Evolutionary conservation across 2,113 vertebrate genomes (phyloP).

Genomic region (Catharus bicknelli): DNA sequence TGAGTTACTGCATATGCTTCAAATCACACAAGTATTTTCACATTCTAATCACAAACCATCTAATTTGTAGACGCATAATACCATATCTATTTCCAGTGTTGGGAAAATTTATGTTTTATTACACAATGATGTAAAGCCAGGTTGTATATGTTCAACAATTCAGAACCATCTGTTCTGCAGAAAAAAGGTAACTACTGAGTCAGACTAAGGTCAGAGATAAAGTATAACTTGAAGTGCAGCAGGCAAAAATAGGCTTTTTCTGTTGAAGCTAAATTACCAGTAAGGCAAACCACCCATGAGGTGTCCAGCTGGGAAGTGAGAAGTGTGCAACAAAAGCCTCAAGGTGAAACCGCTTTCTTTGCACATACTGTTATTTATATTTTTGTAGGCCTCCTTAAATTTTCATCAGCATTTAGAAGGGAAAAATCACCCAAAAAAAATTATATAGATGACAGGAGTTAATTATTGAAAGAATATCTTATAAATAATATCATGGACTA

Average conservation of each 20-base stretch:
- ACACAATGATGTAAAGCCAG: neutral
- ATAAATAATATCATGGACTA: neutral
- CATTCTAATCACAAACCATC: no score
- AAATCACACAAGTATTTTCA: neutral
- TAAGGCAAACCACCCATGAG: neutral
- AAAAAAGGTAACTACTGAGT: neutral
- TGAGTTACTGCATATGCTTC: neutral
- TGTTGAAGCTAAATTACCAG: neutral
- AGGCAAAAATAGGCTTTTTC: neutral
- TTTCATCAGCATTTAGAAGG: neutral
- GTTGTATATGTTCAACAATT: neutral
- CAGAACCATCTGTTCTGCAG: neutral
- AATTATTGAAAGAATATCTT: neutral
- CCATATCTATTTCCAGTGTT: neutral
- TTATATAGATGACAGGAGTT: neutral
- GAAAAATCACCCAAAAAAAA: neutral
- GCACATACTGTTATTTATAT: neutral
- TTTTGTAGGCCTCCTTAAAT: neutral
- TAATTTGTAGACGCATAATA: neutral
- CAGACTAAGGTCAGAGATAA: neutral
- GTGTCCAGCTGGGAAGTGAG: constrained; percentile 5
- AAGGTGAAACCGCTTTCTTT: constrained; percentile 14
- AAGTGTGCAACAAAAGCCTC: constrained; percentile 3
- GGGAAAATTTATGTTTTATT: neutral
- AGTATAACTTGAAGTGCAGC: neutral